Percentiles rank a stretch among this genome's conserved stretches.
These are phyloP conservation scores for Sebastes miniatus DNA, from an alignment of 2,797 vertebrate species.

Conservation along the genomic window DNA sequence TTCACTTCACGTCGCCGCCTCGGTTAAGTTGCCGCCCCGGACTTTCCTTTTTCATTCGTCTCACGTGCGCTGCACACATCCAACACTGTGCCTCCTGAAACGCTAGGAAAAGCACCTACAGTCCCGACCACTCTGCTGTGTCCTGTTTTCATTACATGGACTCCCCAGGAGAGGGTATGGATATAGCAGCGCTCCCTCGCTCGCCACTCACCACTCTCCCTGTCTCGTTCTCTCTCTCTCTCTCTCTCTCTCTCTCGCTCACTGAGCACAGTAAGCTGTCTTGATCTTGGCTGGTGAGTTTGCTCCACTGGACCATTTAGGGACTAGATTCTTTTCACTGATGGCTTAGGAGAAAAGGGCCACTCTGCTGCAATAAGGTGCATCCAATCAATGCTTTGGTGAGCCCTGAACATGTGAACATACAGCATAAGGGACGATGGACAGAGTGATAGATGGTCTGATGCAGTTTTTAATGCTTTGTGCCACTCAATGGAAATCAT, in stretches of 20 bases:
- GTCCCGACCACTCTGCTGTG: constrained; percentile 56
- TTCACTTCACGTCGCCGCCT: constrained; percentile 35
- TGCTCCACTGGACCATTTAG: constrained; percentile 57
- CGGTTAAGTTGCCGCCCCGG: constrained; percentile 19
- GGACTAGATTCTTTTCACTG: constrained; percentile 29
- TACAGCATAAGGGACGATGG: not conserved
- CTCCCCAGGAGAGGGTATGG: constrained; percentile 54
- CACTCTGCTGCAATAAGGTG: constrained; percentile 1
- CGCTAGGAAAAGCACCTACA: constrained; percentile 43
- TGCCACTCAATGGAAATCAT: not conserved
- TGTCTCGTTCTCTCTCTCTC: not conserved
- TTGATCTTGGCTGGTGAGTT: constrained; percentile 47
- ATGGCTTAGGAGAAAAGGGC: constrained; percentile 26
- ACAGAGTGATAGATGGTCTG: not conserved
- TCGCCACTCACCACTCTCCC: constrained; percentile 12
- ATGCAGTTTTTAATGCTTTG: not conserved
- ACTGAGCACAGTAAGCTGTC: constrained; percentile 58
- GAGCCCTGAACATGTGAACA: not conserved
- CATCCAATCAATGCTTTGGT: constrained; percentile 18
- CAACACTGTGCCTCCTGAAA: constrained; percentile 35
- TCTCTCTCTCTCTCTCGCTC: not conserved
- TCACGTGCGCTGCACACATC: constrained; percentile 44
- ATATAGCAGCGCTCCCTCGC: constrained; percentile 28
- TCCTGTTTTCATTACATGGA: constrained; percentile 66
- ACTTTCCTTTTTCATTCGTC: constrained; percentile 42